These are phyloP conservation scores for Tryphoninae sp. DNA, from an alignment of 2,888 invertebrate genomes.

Conservation along the genomic window DNA sequence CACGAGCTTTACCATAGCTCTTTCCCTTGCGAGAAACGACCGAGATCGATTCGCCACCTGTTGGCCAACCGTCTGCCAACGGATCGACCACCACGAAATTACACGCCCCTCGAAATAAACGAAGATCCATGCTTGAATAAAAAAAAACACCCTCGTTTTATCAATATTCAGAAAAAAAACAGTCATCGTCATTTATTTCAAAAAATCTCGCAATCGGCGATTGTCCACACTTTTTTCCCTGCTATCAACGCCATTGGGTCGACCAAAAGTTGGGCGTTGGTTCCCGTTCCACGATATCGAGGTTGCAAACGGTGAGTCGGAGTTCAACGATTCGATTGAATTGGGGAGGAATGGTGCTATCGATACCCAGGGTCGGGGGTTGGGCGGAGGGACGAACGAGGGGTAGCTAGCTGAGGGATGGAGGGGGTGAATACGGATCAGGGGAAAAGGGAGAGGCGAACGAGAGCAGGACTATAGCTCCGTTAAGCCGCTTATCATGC, in stretches of 20 bases:
- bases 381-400: conserved; percentile 1
- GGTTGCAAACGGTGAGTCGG: conserved; percentile 65
- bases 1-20: neutral
- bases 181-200: neutral
- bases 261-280: conserved; percentile 61
- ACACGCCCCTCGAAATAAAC: no score
- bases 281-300: conserved; percentile 46
- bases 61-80: neutral
- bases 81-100: no score
- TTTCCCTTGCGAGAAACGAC: neutral
- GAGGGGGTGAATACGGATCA: conserved; percentile 41
- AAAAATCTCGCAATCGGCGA: neutral
- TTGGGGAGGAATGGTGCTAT: conserved; percentile 40
- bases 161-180: neutral
- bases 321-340: conserved; percentile 75
- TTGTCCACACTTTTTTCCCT: neutral
- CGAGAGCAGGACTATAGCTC: conserved; percentile 73
- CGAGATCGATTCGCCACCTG: neutral
- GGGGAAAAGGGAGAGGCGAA: conserved; percentile 69
- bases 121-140: no score
- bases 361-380: conserved; percentile 4
- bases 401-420: conserved; percentile 35
- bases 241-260: conserved; percentile 16
- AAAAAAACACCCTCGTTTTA: neutral
- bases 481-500: conserved; percentile 82